Conservation (phyloP, 2,797 vertebrate genomes). For the Alauda arvensis region DNA sequence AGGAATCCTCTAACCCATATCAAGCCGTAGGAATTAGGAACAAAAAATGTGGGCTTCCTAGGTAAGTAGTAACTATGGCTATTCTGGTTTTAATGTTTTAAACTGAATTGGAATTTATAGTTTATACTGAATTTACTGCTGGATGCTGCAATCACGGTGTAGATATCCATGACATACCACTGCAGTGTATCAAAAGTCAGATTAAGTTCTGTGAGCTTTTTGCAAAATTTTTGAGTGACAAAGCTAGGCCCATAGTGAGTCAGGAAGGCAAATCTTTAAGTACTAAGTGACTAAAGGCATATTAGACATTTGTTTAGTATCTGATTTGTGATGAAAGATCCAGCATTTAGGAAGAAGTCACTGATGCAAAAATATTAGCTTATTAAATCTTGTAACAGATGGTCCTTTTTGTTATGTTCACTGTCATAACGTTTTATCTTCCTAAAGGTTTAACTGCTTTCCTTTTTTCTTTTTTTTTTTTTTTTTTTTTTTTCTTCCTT, state of each 20-base stretch:
- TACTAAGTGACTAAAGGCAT: not conserved
- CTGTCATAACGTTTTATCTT: not conserved
- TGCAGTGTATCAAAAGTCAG: not conserved
- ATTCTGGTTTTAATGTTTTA: not conserved
- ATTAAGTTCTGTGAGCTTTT: not conserved
- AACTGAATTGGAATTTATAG: not conserved
- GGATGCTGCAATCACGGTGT: not conserved
- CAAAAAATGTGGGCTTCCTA: not conserved
- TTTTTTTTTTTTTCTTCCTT: not conserved
- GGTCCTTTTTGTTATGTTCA: not conserved
- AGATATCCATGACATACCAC: not conserved
- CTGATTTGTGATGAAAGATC: not conserved
- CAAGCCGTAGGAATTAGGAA: not conserved
- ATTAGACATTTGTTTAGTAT: not conserved
- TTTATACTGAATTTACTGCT: not conserved
- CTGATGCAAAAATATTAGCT: not conserved
- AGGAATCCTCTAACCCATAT: not conserved
- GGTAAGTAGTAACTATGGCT: not conserved
- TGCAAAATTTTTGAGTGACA: not conserved
- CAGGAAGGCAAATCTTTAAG: not conserved
- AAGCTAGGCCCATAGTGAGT: not conserved
- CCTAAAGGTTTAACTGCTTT: not conserved
- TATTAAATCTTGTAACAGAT: not conserved
- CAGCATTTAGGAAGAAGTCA: not conserved
- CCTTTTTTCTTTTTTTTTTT: not conserved